Evolutionary conservation across 2,113 vertebrate genomes (phyloP).

Genomic region (Proterorhinus semilunaris): DNA sequence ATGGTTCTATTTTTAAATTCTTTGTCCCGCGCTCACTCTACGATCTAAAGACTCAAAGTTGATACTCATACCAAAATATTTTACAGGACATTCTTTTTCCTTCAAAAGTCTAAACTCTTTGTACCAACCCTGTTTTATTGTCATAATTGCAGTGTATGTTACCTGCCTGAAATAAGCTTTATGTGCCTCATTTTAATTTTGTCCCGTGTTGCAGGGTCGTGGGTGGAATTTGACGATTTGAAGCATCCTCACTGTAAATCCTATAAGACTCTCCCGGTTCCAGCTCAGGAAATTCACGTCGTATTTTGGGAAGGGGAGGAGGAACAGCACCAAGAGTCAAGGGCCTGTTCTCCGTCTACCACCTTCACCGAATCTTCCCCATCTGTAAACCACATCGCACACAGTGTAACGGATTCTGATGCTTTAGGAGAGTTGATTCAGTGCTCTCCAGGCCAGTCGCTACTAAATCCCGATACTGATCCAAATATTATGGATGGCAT

Average conservation of each 20-base stretch:
- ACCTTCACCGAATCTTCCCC: constrained; percentile 4
- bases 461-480: constrained; percentile 35
- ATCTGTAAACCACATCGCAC: background rate
- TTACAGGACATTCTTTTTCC: too few relatives aligned
- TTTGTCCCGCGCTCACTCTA: too few relatives aligned
- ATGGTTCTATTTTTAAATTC: too few relatives aligned
- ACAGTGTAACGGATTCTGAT: background rate
- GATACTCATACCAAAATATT: too few relatives aligned
- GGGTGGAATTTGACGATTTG: constrained; percentile 91
- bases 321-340: background rate
- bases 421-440: background rate
- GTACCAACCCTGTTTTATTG: too few relatives aligned
- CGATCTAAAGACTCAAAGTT: too few relatives aligned
- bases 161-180: background rate
- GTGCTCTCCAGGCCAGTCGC: constrained; percentile 17
- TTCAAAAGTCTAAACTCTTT: too few relatives aligned
- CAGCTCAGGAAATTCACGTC: constrained; percentile 83
- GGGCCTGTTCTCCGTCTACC: constrained; percentile 33
- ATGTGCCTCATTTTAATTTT: background rate
- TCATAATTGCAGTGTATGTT: too few relatives aligned
- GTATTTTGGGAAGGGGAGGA: constrained; percentile 86
- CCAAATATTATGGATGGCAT: constrained; percentile 41
- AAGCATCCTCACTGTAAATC: constrained; percentile 77
- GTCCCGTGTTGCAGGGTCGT: constrained; percentile 75
- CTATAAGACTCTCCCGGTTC: constrained; percentile 72